A percentile compares a stretch with the other conserved stretches of the same genome.
phyloP scores from a whole-genome alignment of 2,797 vertebrate species.

The Falco cherrug region DNA sequence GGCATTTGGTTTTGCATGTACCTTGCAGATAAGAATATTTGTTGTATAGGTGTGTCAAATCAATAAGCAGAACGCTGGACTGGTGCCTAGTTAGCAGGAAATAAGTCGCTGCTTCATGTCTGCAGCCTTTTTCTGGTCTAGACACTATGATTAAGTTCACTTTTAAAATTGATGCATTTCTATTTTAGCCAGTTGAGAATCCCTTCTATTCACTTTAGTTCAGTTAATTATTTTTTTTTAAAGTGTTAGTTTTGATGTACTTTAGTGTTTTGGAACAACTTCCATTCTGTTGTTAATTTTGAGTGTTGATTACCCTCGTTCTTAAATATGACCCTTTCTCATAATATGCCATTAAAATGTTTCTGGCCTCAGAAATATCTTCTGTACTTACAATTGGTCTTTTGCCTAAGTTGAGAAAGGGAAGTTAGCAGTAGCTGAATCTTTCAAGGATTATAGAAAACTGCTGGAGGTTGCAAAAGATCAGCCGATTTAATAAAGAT shows the following conservation, averaged over 20 bases:
- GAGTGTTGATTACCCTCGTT: neutral
- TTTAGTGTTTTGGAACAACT: neutral
- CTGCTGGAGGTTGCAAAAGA: neutral
- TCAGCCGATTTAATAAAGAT: neutral
- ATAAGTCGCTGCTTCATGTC: neutral
- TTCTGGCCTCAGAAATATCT: slow-evolving; percentile 11
- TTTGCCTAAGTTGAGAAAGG: neutral
- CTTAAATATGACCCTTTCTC: neutral
- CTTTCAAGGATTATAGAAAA: neutral
- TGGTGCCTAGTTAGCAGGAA: neutral
- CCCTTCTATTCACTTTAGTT: neutral
- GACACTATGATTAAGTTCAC: neutral
- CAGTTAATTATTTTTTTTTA: neutral
- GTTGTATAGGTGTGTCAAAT: neutral
- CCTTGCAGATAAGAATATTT: neutral
- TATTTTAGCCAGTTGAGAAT: neutral
- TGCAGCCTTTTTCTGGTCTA: neutral
- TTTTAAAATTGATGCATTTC: neutral
- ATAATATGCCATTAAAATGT: neutral
- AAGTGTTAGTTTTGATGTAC: neutral
- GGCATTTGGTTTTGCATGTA: neutral
- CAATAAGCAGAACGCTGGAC: neutral
- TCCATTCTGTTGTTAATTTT: neutral
- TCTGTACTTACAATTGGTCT: slow-evolving; percentile 34
- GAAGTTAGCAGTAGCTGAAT: slow-evolving; percentile 1